Evolutionary conservation across 2,113 vertebrate species (phyloP).

Genomic region (Columba janthina): DNA sequence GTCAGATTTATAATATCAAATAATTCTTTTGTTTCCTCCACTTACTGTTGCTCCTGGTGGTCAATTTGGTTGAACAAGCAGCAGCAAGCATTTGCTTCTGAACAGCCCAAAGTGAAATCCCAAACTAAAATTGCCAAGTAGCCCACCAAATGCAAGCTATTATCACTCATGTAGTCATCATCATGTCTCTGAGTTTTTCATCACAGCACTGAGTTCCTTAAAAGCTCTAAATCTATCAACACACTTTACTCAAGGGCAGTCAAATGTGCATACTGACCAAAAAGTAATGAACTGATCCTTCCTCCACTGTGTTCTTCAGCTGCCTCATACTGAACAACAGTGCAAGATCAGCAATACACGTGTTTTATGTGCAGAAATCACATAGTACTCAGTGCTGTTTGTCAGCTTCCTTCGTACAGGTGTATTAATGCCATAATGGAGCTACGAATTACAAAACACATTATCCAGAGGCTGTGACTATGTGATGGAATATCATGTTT

Average conservation of each 20-base stretch:
- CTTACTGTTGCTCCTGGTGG: background rate
- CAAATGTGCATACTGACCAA: background rate
- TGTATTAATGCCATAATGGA: background rate
- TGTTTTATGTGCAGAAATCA: background rate
- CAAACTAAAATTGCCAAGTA: background rate
- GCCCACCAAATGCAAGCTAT: background rate
- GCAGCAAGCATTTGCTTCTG: background rate
- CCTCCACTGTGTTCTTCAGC: background rate
- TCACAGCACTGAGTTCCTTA: rapidly evolving
- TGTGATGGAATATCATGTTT: background rate
- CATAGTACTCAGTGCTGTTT: background rate
- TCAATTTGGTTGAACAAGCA: background rate
- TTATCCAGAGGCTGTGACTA: background rate
- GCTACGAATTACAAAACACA: background rate
- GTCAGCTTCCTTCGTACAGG: background rate
- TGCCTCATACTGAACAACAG: background rate
- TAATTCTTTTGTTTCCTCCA: background rate
- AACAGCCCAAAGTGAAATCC: background rate
- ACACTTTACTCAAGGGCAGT: background rate
- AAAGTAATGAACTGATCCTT: background rate
- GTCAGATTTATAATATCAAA: background rate
- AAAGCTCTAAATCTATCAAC: background rate
- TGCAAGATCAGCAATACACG: background rate
- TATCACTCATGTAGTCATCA: background rate
- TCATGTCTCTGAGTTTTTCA: background rate